Conservation (phyloP, 2,888 invertebrate genomes). For the Scaptomyza reducta region DNA sequence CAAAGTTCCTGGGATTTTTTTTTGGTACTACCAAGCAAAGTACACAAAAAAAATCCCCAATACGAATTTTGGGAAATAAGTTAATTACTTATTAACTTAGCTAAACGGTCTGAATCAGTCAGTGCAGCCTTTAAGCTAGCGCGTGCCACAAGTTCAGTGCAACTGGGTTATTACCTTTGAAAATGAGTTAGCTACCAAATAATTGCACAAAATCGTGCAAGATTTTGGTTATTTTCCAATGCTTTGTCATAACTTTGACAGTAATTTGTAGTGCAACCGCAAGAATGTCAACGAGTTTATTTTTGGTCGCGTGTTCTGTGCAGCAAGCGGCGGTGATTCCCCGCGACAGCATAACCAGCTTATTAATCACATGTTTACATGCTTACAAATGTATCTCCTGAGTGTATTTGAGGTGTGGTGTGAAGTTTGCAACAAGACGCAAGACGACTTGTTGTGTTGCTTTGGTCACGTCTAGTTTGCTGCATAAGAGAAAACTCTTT, state of each 20-base stretch:
- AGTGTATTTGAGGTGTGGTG: not conserved
- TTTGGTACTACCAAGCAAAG: not conserved
- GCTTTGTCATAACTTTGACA: not conserved
- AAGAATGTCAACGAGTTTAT: conserved; percentile 53
- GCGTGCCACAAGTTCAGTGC: conserved; percentile 28
- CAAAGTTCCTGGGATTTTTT: conserved; percentile 26
- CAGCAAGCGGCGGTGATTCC: conserved; percentile 28
- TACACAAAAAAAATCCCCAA: conserved; percentile 34
- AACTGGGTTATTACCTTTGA: conserved; percentile 12
- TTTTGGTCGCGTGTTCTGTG: conserved; percentile 9
- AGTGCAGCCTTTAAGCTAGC: not conserved
- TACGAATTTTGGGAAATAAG: conserved; percentile 9
- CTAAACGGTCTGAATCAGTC: conserved; percentile 4
- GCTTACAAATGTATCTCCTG: not conserved
- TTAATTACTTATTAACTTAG: conserved; percentile 13
- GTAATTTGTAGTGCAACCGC: conserved; percentile 19
- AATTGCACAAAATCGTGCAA: not conserved
- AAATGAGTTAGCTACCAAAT: not conserved
- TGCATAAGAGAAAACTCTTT: too few relatives aligned
- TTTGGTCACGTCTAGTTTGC: not conserved
- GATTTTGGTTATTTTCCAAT: conserved; percentile 7
- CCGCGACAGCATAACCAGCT: conserved; percentile 41
- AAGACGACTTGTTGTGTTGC: not conserved
- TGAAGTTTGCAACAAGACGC: not conserved
- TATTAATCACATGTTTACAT: conserved; percentile 14